phyloP scores from a whole-genome alignment of 2,113 vertebrate species.

The Lethenteron reissneri region DNA sequence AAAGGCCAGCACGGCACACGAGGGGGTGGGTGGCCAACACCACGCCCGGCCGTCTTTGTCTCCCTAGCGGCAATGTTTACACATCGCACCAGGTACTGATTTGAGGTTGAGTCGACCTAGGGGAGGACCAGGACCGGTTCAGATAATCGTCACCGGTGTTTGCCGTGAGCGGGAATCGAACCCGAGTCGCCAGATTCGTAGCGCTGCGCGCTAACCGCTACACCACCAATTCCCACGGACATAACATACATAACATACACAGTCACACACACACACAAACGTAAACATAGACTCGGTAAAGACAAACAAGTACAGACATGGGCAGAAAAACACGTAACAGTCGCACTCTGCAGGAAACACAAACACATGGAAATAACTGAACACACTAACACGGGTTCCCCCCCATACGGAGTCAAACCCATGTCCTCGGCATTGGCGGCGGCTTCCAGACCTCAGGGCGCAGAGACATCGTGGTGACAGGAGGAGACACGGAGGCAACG shows the following conservation, averaged over 20 bases:
- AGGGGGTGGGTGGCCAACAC: no score
- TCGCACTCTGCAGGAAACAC: background rate
- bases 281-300: background rate
- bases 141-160: no score
- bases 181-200: no score
- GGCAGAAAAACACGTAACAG: background rate
- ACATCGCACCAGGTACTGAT: no score
- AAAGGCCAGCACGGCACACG: no score
- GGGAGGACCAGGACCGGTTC: no score
- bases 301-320: background rate
- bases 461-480: background rate
- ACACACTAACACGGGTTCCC: background rate
- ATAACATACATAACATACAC: background rate
- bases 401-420: background rate
- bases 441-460: background rate
- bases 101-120: no score
- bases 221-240: no score
- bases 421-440: background rate
- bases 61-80: no score
- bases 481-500: background rate
- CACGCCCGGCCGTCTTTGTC: no score
- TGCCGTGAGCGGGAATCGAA: no score
- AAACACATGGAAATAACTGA: background rate
- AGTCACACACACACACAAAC: background rate
- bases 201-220: no score